Evolutionary conservation across 1,140 invertebrate genomes (phyloP).

Genomic region (Idris sp.): DNA sequence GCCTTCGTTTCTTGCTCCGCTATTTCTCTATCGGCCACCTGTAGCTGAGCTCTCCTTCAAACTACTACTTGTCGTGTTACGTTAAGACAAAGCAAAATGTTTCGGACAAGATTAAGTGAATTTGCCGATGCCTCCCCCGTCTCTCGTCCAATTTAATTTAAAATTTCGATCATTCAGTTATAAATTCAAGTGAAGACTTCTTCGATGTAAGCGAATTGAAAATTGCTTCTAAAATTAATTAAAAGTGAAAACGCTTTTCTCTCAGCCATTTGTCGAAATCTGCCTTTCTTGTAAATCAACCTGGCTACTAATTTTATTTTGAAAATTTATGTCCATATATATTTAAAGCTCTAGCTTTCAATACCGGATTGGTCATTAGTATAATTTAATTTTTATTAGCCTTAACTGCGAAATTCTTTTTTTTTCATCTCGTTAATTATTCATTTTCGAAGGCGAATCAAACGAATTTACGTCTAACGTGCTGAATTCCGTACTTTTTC

Average conservation of each 20-base stretch:
- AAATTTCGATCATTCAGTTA: constrained; percentile 43
- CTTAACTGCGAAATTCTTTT: too few species aligned
- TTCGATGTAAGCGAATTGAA: constrained; percentile 17
- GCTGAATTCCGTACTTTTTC: constrained; percentile 43
- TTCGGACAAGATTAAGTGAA: constrained; percentile 32
- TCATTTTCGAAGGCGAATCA: constrained; percentile 45
- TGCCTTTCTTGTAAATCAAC: too few species aligned
- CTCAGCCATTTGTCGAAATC: too few species aligned
- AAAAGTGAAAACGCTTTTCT: constrained; percentile 18
- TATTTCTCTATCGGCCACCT: constrained; percentile 61
- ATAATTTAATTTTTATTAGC: too few species aligned
- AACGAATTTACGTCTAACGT: constrained; percentile 48
- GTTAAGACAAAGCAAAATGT: constrained; percentile 54
- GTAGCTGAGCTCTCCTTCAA: constrained; percentile 51
- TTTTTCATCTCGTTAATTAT: constrained; percentile 52
- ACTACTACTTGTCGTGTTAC: constrained; percentile 32
- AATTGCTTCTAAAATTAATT: constrained; percentile 25
- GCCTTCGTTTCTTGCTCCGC: constrained; percentile 35
- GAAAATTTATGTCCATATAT: too few species aligned
- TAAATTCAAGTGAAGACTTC: constrained; percentile 27
- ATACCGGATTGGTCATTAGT: too few species aligned
- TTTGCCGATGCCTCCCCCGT: constrained; percentile 35
- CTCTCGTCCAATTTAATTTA: constrained; percentile 22
- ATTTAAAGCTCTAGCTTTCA: too few species aligned
- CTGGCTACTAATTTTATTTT: too few species aligned